Evolutionary conservation across 2,797 vertebrate genomes (phyloP), one percentile per base, ranked within the genome.

Genomic region (Clarias platycephalus): DNA sequence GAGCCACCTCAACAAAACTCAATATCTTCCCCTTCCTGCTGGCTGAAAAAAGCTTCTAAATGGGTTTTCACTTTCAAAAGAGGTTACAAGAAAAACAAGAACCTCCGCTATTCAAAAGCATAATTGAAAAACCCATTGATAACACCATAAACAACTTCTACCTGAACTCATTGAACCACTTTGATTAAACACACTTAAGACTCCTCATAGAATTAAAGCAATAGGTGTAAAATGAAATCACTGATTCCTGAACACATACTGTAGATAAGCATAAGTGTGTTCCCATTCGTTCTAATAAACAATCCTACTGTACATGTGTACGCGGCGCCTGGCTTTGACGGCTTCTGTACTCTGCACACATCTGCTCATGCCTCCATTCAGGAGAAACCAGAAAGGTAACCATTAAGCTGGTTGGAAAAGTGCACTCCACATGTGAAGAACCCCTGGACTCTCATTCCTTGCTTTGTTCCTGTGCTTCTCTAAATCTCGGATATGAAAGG

Each of bases 401-500:
- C 49, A 85, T 81, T 57, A 81, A 82, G 80, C 62, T 60, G 62
- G 68, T 64, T 81, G n/a, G 57, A 80, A 57, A 81, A 82, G 81
- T 75, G 81, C 58, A 49, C 81, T 83, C 70, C 81, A 82, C 70
- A 83, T 67, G 63, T 66, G 66, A 76, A 87, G 79, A 62, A 84
- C 71, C 57, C 79, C 28, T 55, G 78, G 68, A 81, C 57, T 16
- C 34, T 75, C 68, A 58, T 82, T 60, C 64, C 12, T 26, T 5
- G n/a, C 44, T 64, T 76, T 77, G 63, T 86, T 66, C 44, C 83
- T 57, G n/a, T 57, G 34, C 40, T 85, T 81, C 44, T 58, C 40
- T 34, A 63, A 81, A 84, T 86, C 57, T 83, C 75, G 57, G 84
- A 78, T 75, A 82, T 81, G 82, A 84, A 78, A 86, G 84, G 75